Conservation (phyloP, 2,113 vertebrate species). For the Pycnonotus jocosus region DNA sequence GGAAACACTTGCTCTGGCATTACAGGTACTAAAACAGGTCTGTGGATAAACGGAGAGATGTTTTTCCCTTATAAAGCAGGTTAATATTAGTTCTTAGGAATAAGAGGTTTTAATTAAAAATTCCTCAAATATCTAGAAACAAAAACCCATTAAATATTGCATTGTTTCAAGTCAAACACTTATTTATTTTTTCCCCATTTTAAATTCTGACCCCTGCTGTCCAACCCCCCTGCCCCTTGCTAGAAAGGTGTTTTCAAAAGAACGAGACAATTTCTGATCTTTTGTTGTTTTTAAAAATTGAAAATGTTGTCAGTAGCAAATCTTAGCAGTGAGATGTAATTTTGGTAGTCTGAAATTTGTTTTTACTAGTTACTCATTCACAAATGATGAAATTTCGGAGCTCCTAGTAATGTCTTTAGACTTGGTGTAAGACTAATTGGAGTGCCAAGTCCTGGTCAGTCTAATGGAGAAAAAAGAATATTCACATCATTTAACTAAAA, state of each 20-base stretch:
- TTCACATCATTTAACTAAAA: not conserved
- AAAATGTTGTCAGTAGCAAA: not conserved
- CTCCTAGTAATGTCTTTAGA: not conserved
- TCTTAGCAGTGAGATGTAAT: not conserved
- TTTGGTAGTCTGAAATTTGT: not conserved
- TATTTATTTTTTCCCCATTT: fast-evolving
- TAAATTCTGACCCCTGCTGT: not conserved
- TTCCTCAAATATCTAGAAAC: not conserved
- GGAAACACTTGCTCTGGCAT: not conserved
- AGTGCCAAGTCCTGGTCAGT: not conserved
- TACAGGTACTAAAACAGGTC: not conserved
- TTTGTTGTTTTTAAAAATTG: not conserved
- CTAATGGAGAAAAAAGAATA: not conserved
- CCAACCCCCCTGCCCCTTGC: fast-evolving
- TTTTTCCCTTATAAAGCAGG: not conserved
- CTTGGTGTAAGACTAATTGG: not conserved
- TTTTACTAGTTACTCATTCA: not conserved
- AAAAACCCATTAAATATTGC: fast-evolving
- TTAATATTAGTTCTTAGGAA: not conserved
- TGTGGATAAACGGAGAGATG: not conserved
- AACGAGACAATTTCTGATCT: not conserved
- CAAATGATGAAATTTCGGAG: not conserved
- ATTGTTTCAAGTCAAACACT: not conserved
- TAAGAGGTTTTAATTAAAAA: not conserved
- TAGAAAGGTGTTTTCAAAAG: not conserved